Percentiles rank a stretch among this genome's conserved stretches.
phyloP scores from a whole-genome alignment of 2,797 vertebrate genomes.

The Dicrostonyx torquatus region DNA sequence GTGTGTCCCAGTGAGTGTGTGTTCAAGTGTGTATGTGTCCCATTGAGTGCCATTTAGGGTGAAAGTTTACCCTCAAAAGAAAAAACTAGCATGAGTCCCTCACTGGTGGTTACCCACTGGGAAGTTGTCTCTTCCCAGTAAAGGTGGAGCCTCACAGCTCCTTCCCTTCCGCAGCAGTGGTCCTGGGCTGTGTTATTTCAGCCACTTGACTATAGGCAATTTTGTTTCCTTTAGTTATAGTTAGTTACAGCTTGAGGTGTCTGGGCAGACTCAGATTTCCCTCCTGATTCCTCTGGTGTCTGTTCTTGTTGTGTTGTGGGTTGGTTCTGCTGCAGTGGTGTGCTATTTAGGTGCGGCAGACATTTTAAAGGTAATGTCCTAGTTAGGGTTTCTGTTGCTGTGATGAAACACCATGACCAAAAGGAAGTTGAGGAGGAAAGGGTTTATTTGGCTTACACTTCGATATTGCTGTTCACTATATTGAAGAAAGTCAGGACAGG shows the following conservation, averaged over 20 bases:
- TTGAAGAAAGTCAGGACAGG: background rate
- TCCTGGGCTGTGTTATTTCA: constrained; percentile 22
- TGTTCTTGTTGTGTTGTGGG: constrained; percentile 10
- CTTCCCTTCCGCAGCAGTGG: background rate
- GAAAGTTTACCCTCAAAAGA: background rate
- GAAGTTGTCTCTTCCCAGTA: background rate
- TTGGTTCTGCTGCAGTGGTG: background rate
- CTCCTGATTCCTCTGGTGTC: background rate
- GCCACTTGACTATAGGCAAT: background rate
- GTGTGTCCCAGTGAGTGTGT: background rate
- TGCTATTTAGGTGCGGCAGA: background rate
- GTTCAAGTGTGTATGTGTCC: background rate
- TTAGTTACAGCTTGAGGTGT: constrained; percentile 28
- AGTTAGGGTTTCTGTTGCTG: background rate
- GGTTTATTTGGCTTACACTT: background rate
- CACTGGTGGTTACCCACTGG: background rate
- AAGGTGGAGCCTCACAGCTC: too few relatives aligned
- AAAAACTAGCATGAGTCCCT: background rate
- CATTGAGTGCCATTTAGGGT: background rate
- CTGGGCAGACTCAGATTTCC: background rate
- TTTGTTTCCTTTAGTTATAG: background rate
- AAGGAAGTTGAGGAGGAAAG: background rate
- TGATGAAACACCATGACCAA: background rate
- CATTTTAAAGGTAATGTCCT: background rate
- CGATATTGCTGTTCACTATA: background rate